Evolutionary conservation across 2,113 vertebrate species (phyloP).

Genomic region (Tympanuchus pallidicinctus): DNA sequence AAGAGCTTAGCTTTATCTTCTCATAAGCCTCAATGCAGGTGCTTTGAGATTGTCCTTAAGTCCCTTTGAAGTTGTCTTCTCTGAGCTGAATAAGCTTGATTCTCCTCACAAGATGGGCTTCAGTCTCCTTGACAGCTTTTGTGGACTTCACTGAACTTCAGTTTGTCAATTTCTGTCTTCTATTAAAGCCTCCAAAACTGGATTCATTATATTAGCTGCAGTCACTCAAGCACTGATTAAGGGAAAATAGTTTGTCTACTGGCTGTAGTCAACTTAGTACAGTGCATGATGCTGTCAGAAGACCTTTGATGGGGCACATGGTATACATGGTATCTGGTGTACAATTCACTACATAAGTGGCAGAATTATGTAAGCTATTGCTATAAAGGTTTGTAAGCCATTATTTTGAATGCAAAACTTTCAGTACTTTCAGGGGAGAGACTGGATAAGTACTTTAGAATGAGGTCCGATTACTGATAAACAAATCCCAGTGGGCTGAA

Average conservation of each 20-base stretch:
- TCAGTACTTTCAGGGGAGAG: neutral
- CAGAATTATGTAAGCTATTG: neutral
- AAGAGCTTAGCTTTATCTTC: neutral
- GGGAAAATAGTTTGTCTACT: neutral
- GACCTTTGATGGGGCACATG: neutral
- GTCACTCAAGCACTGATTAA: neutral
- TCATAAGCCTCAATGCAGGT: neutral
- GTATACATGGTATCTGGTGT: neutral
- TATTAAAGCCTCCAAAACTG: neutral
- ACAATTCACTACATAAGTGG: neutral
- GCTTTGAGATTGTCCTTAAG: neutral
- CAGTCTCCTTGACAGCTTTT: fast-evolving
- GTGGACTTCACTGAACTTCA: neutral
- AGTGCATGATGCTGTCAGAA: neutral
- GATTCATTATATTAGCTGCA: neutral
- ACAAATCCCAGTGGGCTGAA: neutral
- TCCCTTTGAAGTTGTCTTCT: neutral
- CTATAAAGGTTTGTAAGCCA: neutral
- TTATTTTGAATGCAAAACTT: neutral
- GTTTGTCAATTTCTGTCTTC: neutral
- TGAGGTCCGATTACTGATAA: neutral
- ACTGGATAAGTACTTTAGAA: slow-evolving; percentile 1
- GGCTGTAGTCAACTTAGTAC: neutral
- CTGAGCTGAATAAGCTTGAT: neutral
- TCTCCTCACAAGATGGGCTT: neutral